Base-by-base conservation (phyloP, 2,888 invertebrate genomes). In the Amiota communis region DNA sequence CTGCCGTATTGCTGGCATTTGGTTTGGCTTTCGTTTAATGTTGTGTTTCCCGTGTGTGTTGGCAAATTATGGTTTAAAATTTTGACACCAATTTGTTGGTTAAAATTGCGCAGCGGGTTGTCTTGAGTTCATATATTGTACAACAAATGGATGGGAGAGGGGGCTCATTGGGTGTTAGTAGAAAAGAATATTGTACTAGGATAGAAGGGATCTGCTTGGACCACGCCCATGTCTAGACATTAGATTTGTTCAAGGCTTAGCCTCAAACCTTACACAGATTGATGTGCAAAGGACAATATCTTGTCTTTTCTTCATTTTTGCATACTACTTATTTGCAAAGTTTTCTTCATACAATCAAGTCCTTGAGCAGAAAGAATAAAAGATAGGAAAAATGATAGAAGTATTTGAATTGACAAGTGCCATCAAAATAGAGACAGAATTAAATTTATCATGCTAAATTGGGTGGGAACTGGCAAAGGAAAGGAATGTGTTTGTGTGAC, bases 351-450 rank as follows among this genome's bases (percentile, higher is more conserved):
- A 36, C 36, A 36, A 36, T 36, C 36, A 36, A 36, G 36, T 36
- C 36, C 36, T 36, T 36, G 36, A 36, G 36, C 6, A 79, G 75
- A 75, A 82, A 80, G 77, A 82, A 80, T 75, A 12, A 59, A 20
- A 67, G 48, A 61, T 70, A 61, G 78, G 72, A 77, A 77, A 80
- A 77, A 81, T 80, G 79, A 79, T 83, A 80, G 83, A 83, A 86
- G 83, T 81, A 84, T 84, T 84, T 86, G 85, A 84, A 82, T 84
- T 84, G 84, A 84, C 84, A 84, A 84, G 84, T 84, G 83, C 85
- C 86, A 85, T 84, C 84, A 84, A 84, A 84, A 84, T 84, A 86
- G 85, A 84, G 86, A 81, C 82, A 83, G 83, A 86, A 84, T 84
- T 83, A 86, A 86, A 84, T 86, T 84, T 84, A 84, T 84, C 83